phyloP scores from a whole-genome alignment of 2,113 vertebrate species.

The Engraulis encrasicolus region DNA sequence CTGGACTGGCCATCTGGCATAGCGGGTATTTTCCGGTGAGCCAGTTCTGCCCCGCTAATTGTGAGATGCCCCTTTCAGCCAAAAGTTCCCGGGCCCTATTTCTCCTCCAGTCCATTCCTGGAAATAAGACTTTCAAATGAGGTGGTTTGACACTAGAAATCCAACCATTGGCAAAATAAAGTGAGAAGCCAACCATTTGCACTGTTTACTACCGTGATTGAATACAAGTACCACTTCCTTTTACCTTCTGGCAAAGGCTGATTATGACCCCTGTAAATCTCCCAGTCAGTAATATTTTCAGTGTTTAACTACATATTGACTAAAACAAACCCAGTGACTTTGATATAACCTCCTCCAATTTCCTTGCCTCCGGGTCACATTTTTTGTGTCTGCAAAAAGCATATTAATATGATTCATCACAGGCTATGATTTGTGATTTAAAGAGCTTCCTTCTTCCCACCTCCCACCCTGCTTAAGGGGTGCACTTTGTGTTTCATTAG shows the following conservation, averaged over 20 bases:
- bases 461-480: not conserved
- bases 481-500: not conserved
- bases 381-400: not conserved
- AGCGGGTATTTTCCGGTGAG: too few species aligned
- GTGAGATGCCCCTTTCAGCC: too few species aligned
- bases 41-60: too few species aligned
- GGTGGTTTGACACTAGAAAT: not conserved
- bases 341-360: not conserved
- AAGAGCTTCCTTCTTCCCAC: not conserved
- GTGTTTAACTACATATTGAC: constrained; percentile 6
- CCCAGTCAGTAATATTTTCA: not conserved
- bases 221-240: constrained; percentile 5
- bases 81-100: too few species aligned
- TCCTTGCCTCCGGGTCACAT: not conserved
- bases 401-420: constrained; percentile 3
- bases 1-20: too few species aligned
- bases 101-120: too few species aligned
- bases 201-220: constrained; percentile 4
- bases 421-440: not conserved
- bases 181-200: constrained; percentile 2
- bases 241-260: not conserved
- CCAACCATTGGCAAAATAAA: not conserved
- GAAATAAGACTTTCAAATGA: constrained; percentile 13
- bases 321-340: constrained; percentile 9
- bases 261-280: not conserved